Base-by-base conservation (phyloP, 2,888 invertebrate genomes). In the Lasioglossum malachurum region DNA sequence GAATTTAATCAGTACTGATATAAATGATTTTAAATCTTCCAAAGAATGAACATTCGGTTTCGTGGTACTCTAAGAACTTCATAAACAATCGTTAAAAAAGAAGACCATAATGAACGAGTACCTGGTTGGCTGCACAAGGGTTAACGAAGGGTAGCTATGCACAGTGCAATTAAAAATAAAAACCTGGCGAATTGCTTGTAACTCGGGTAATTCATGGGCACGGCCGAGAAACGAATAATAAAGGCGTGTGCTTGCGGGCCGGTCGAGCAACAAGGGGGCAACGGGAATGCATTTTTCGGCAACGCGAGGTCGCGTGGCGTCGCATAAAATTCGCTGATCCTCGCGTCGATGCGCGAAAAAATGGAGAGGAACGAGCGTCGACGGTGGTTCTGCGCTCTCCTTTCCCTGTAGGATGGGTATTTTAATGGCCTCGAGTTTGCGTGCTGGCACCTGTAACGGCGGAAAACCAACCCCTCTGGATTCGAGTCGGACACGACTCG, bases 281-380 rank as follows among this genome's bases (percentile, higher is more conserved):
- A 31, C 19, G 69, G 10, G 69, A 12, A 38, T 77, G 67, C 10
- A 80, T 75, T 83, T 88, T 88, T 85, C 67, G 88, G 88, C 82
- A 84, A 82, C 73, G 49, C 73, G 85, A 76, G 76, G 35, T 64
- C 82, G 88, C 92, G 92, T 93, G 92, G 86, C 88, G 85, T 80
- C 78, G 92, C 92, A 93, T 93, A 92, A 91, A 87, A 89, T 84
- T 38, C 78, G 41, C 72, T 46, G 23, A 38, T 4, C 8, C 72
- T n/a, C 10, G 53, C 74, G 46, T 12, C 71, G 38, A 23, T 7
- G 71, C 4, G 53, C 35, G n/a, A 71, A 12, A 41, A 75, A 41
- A 35, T 14, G 27, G 35, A 78, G 77, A 35, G 49, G 57, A n/a
- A 41, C 38, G 71, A 38, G 41, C 41, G 16, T 10, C 35, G 57